Base-by-base conservation (phyloP, 1,140 invertebrate genomes). In the Neotoxoptera formosana region DNA sequence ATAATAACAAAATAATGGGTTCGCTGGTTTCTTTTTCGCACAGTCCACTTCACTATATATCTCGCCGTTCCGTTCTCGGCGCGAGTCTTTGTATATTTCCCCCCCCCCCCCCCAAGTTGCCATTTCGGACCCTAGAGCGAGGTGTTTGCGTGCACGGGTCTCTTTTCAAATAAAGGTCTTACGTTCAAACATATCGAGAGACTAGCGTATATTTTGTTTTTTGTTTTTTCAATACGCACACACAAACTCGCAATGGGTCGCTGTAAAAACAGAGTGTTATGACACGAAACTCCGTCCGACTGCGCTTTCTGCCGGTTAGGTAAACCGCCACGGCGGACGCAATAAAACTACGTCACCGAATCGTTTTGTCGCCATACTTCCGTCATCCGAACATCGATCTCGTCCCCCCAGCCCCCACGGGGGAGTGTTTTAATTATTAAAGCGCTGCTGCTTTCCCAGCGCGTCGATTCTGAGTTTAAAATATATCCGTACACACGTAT, bases 381-480 rank as follows among this genome's bases (percentile, higher is more conserved):
- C 20, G n/a, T 53, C 47, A 36, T 88, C 20, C 4, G 41, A 7
- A 17, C 41, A 30, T 25, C 17, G 25, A 86, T 53, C 8, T 84
- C 34, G 53, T 53, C 53, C 47, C 47, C 87, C n/a, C n/a, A n/a
- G n/a, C n/a, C n/a, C n/a, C n/a, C n/a, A n/a, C n/a, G n/a, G n/a
- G n/a, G n/a, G 87, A 88, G n/a, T 0, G 48, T 88, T 88, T 88
- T 88, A 88, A 88, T 88, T 88, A 88, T 88, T 88, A 88, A 88
- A 88, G 36, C 87, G 2, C 34, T 41, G 2, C 34, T 41, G 21
- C 36, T 25, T 86, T 86, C 45, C 25, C 41, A 9, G n/a, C 6
- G 30, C 84, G 7, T 25, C 21, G 17, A 23, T 25, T 0, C 7
- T 23, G 41, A 36, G 4, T 60, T 11, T 60, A 60, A 60, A n/a